Evolutionary conservation across 2,797 vertebrate genomes (phyloP).

Genomic region (Tarsius wallacei): DNA sequence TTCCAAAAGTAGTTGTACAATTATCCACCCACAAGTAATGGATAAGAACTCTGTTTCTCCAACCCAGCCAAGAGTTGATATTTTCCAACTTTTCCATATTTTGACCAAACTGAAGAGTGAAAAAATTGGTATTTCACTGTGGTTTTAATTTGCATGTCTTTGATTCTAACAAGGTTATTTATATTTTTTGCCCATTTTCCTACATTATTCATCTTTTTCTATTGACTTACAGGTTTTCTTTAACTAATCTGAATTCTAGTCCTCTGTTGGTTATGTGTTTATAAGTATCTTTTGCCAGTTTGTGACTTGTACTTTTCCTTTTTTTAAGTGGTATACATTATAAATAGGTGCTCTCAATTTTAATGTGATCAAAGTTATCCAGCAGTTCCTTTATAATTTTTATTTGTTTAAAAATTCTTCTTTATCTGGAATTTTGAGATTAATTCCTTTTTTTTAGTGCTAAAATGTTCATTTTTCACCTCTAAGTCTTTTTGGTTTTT

Average conservation of each 20-base stretch:
- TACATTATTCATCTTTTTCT: slow-evolving; percentile 36
- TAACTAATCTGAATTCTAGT: slow-evolving; percentile 18
- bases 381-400: neutral
- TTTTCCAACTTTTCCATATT: slow-evolving; percentile 68
- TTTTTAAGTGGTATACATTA: neutral
- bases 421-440: neutral
- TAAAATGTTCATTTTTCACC: slow-evolving; percentile 7
- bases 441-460: neutral
- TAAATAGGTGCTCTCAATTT: slow-evolving; percentile 8
- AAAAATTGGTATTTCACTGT: slow-evolving; percentile 21
- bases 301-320: neutral
- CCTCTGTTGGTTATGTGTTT: neutral
- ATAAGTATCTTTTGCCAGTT: neutral
- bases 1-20: slow-evolving; percentile 45
- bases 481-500: slow-evolving; percentile 22
- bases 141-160: slow-evolving; percentile 60
- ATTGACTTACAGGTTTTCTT: slow-evolving; percentile 23
- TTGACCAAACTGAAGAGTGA: slow-evolving; percentile 37
- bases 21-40: slow-evolving; percentile 15
- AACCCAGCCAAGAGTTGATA: slow-evolving; percentile 1
- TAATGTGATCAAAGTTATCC: neutral
- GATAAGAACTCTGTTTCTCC: neutral
- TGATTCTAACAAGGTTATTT: slow-evolving; percentile 55
- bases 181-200: neutral
- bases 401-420: neutral